phyloP scores from a whole-genome alignment of 2,113 vertebrate species.

The Channa argus region DNA sequence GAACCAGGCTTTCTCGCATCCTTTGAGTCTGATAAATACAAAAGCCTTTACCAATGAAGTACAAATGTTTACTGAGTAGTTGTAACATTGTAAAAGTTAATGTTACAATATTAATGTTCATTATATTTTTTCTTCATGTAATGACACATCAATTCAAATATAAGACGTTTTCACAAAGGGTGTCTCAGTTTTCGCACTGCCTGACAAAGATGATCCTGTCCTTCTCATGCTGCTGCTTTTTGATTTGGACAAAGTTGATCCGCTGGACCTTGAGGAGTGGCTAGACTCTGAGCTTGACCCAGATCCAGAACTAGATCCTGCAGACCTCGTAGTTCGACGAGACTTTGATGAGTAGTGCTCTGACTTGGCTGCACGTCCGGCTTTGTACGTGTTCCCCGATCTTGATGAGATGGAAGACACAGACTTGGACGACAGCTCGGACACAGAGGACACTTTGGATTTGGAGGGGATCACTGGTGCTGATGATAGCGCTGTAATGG shows the following conservation, averaged over 20 bases:
- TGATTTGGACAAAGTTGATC: conserved; percentile 8
- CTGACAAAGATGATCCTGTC: conserved; percentile 48
- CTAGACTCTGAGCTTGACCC: conserved; percentile 32
- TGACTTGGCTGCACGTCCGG: conserved; percentile 35
- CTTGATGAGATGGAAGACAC: conserved; percentile 58
- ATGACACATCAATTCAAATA: conserved; percentile 49
- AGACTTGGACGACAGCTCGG: conserved; percentile 66
- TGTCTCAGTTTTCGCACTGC: conserved; percentile 20
- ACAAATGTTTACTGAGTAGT: not conserved
- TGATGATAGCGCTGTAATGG: conserved; percentile 46
- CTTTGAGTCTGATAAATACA: not conserved
- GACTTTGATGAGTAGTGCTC: conserved; percentile 7
- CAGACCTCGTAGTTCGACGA: not conserved
- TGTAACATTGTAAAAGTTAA: not conserved
- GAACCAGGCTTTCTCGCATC: conserved; percentile 52
- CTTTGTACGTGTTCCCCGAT: conserved; percentile 39
- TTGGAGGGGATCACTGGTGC: conserved; percentile 64
- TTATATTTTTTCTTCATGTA: too few relatives aligned
- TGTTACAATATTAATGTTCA: not conserved
- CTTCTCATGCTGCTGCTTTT: conserved; percentile 41
- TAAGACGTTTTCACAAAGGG: conserved; percentile 68
- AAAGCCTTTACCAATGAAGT: not conserved
- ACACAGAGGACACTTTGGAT: conserved; percentile 69
- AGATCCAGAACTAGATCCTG: not conserved
- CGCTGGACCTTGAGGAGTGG: conserved; percentile 46